Conservation (phyloP, 2,888 invertebrate species). For the Phyllotreta striolata region DNA sequence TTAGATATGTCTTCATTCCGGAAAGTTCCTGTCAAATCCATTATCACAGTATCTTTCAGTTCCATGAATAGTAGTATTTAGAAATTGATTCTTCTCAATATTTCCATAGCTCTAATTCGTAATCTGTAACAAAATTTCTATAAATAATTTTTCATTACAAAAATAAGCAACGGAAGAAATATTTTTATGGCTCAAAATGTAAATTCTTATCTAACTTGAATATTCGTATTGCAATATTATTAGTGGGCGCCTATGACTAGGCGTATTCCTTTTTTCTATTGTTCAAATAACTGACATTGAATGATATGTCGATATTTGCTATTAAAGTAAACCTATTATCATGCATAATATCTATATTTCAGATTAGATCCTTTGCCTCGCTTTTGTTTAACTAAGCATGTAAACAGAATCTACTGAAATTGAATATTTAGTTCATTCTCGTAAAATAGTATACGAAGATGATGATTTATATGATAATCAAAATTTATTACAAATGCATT, state of each 20-base stretch:
- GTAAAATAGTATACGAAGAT: no score
- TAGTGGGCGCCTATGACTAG: no score
- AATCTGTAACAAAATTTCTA: constrained; percentile 35
- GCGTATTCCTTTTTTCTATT: not conserved
- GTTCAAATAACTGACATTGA: not conserved
- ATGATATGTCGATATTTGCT: not conserved
- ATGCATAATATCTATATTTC: not conserved
- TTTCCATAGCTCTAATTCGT: constrained; percentile 8
- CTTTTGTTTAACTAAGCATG: no score
- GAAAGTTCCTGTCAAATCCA: constrained; percentile 86
- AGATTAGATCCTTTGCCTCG: no score
- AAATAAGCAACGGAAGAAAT: no score
- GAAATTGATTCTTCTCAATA: constrained; percentile 8
- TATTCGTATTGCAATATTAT: no score
- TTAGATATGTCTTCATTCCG: constrained; percentile 83
- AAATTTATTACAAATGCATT: no score
- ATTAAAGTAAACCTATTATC: not conserved
- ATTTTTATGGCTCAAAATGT: no score
- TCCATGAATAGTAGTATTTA: constrained; percentile 43
- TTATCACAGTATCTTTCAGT: constrained; percentile 65
- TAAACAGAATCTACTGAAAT: no score
- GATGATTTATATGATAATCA: no score
- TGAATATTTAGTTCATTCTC: no score
- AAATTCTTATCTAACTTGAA: no score
- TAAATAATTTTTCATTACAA: not conserved